Conservation (phyloP, 2,888 invertebrate species). For the Rapana venosa region DNA sequence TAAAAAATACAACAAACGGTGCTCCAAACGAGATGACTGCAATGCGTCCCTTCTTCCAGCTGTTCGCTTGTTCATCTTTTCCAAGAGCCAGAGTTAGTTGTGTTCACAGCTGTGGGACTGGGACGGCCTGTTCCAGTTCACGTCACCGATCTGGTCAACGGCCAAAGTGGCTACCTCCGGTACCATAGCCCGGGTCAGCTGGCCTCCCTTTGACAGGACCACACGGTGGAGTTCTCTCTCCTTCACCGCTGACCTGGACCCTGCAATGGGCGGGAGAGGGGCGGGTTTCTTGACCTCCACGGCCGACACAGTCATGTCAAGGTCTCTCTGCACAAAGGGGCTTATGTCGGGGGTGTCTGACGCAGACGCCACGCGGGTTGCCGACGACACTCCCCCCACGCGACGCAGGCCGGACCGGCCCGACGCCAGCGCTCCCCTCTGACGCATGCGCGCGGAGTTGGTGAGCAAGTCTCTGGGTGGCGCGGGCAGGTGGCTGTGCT, state of each 20-base stretch:
- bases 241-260: not conserved
- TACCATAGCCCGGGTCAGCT: conserved; percentile 55
- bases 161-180: conserved; percentile 64
- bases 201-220: conserved; percentile 48
- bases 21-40: no score
- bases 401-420: conserved; percentile 12
- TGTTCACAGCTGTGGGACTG: conserved; percentile 70
- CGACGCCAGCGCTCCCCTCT: conserved; percentile 47
- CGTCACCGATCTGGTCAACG: conserved; percentile 63
- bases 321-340: conserved; percentile 61
- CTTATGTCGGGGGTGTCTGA: conserved; percentile 64
- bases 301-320: conserved; percentile 28
- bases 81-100: conserved; percentile 48
- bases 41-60: no score
- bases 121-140: conserved; percentile 60
- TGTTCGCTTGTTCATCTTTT: no score
- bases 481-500: conserved; percentile 46
- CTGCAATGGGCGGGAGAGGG: conserved; percentile 56
- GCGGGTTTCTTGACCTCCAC: conserved; percentile 51
- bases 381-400: not conserved
- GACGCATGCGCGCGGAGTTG: conserved; percentile 54
- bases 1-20: no score
- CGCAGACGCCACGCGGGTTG: not conserved
- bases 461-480: conserved; percentile 63
- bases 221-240: conserved; percentile 62